Percentiles rank a stretch among this genome's conserved stretches.
Evolutionary conservation across 2,113 vertebrate species (phyloP).

Genomic region (Chiloscyllium plagiosum): DNA sequence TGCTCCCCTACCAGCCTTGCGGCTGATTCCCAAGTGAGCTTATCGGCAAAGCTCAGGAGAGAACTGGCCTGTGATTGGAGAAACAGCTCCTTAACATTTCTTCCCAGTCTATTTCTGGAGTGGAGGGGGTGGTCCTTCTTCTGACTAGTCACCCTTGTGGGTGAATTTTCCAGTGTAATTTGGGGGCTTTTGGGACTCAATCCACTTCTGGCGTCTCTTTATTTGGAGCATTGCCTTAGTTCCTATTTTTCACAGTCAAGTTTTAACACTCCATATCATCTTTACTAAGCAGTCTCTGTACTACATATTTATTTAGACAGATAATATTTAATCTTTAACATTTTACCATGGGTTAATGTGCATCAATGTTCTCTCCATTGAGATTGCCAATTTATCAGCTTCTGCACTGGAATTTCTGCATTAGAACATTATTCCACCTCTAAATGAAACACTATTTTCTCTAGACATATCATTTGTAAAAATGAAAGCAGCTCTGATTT

Average conservation of each 20-base stretch:
- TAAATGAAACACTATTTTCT: not conserved
- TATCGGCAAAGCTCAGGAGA: no score
- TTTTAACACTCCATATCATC: not conserved
- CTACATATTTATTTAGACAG: not conserved
- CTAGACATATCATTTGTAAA: not conserved
- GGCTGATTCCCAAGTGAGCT: no score
- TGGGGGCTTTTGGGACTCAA: no score
- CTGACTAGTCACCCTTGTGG: no score
- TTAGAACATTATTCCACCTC: not conserved
- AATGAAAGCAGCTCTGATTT: not conserved
- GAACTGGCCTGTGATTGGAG: no score
- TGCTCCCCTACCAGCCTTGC: no score
- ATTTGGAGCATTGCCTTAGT: not conserved
- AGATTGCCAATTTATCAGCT: not conserved
- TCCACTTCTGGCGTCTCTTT: no score
- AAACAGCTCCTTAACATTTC: no score
- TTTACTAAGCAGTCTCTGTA: not conserved
- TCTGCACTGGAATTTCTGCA: not conserved
- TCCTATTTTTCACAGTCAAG: not conserved
- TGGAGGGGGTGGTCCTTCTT: no score
- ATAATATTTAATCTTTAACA: not conserved
- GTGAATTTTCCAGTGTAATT: no score
- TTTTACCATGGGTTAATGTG: not conserved
- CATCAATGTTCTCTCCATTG: not conserved
- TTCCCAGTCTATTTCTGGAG: no score